These are phyloP conservation scores for Cerastis rubricosa DNA, from an alignment of 2,888 invertebrate species.

Conservation along the genomic window DNA sequence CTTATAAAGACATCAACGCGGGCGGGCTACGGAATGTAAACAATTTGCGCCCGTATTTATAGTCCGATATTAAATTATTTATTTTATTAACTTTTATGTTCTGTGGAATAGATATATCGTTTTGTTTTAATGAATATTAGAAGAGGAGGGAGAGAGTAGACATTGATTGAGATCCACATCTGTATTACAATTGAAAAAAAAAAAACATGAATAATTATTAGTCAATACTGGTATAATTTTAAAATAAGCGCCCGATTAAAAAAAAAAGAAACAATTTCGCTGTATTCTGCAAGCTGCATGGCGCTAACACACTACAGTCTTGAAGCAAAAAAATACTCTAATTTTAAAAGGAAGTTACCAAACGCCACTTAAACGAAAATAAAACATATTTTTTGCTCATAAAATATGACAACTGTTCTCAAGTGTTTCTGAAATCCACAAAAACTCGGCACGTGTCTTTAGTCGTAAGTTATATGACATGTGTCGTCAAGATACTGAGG, in stretches of 20 bases:
- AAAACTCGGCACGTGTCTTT: slow-evolving; percentile 74
- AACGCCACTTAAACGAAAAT: slow-evolving; percentile 40
- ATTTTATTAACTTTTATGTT: slow-evolving; percentile 1
- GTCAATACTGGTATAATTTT: neutral
- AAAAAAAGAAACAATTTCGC: neutral
- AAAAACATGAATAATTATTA: neutral
- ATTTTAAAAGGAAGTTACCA: slow-evolving; percentile 5
- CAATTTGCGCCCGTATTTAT: slow-evolving; percentile 59
- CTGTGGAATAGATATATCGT: neutral
- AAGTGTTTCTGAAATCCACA: slow-evolving; percentile 62
- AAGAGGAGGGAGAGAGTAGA: neutral
- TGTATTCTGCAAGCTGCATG: neutral
- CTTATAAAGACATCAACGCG: slow-evolving; percentile 88
- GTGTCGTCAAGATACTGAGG: slow-evolving; percentile 68
- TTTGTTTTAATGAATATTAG: neutral
- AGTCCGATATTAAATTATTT: slow-evolving; percentile 18
- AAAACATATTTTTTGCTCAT: slow-evolving; percentile 55
- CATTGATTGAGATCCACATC: neutral
- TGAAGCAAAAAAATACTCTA: neutral
- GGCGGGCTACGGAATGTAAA: slow-evolving; percentile 67
- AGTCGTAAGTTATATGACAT: slow-evolving; percentile 75
- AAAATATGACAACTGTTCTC: slow-evolving; percentile 56
- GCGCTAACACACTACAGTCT: neutral
- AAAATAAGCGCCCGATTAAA: neutral
- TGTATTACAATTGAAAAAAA: neutral